Evolutionary conservation across 1,140 invertebrate species (phyloP).

Genomic region (Zeugodacus cucurbitae): DNA sequence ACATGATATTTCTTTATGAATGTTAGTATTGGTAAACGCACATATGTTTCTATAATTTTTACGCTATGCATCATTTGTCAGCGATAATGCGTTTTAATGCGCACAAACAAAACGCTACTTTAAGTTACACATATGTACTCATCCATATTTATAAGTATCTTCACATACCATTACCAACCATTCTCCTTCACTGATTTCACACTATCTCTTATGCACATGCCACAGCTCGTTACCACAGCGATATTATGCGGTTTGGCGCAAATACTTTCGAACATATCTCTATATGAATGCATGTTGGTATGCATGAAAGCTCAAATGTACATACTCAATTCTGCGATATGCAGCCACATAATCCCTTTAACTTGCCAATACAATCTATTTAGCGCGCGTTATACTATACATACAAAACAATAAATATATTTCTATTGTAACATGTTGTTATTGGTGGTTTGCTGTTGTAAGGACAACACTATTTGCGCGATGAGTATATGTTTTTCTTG

Average conservation of each 20-base stretch:
- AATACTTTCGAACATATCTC: neutral
- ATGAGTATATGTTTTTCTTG: no score
- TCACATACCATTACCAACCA: neutral
- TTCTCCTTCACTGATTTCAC: neutral
- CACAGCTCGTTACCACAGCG: neutral
- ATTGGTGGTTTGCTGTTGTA: neutral
- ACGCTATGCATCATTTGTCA: neutral
- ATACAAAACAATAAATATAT: neutral
- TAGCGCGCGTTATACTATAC: neutral
- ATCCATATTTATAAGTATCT: neutral
- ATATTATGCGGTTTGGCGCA: neutral
- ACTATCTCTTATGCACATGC: neutral
- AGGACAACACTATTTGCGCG: neutral
- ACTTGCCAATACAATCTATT: conserved; percentile 7
- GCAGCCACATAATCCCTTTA: neutral
- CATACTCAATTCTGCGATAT: neutral
- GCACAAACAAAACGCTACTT: neutral
- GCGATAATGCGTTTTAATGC: neutral
- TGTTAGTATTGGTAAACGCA: no score
- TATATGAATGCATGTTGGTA: no score
- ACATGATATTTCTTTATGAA: no score
- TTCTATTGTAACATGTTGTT: neutral
- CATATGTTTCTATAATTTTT: neutral
- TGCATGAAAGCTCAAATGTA: no score
- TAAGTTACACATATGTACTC: neutral